Evolutionary conservation across 2,113 vertebrate genomes (phyloP).

Genomic region (Tenebrosternarchus preto): DNA sequence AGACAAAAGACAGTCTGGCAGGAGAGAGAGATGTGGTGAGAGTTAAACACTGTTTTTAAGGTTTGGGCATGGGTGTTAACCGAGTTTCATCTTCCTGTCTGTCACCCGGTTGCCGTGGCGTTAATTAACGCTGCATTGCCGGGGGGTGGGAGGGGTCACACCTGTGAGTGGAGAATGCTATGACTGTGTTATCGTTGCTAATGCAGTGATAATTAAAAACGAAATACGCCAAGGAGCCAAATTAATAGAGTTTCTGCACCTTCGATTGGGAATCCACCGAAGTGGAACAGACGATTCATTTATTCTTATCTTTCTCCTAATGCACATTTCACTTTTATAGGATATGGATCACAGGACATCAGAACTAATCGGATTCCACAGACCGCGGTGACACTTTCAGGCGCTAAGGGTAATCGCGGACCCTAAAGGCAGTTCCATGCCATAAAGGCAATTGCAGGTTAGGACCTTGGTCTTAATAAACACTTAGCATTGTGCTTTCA

Average conservation of each 20-base stretch:
- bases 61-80: no score
- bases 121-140: slow-evolving; percentile 62
- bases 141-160: slow-evolving; percentile 55
- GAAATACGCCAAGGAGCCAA: slow-evolving; percentile 57
- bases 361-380: slow-evolving; percentile 7
- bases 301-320: slow-evolving; percentile 21
- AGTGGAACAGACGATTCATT: slow-evolving; percentile 41
- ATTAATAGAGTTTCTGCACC: slow-evolving; percentile 56
- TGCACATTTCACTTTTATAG: slow-evolving; percentile 6
- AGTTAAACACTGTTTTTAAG: no score
- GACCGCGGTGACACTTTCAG: background rate
- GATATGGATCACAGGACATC: slow-evolving; percentile 22
- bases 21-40: no score
- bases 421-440: no score
- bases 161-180: slow-evolving; percentile 57
- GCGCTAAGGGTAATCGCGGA: no score
- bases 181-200: slow-evolving; percentile 61
- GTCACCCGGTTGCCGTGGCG: slow-evolving; percentile 37
- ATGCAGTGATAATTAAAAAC: slow-evolving; percentile 73
- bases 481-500: no score
- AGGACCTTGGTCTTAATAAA: no score
- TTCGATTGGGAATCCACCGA: background rate
- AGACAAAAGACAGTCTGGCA: no score
- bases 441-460: no score
- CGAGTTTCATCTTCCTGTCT: no score